Percentiles rank a stretch among this genome's conserved stretches.
These are phyloP conservation scores for Australoheros facetus DNA, from an alignment of 2,797 vertebrate genomes.

Conservation along the genomic window DNA sequence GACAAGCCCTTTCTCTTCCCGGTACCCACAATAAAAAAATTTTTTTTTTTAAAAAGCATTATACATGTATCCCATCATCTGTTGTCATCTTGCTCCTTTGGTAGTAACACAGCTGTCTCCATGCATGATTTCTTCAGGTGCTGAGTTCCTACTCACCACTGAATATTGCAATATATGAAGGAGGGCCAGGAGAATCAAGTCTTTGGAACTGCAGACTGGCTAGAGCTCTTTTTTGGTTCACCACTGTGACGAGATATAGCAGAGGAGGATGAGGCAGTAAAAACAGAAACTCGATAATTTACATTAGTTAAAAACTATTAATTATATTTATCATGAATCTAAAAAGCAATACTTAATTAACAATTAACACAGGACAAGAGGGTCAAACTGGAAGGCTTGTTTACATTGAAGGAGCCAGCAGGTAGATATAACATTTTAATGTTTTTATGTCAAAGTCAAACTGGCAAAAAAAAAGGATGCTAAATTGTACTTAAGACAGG, in stretches of 20 bases:
- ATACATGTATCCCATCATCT: slow-evolving; percentile 38
- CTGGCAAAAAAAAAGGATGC: neutral
- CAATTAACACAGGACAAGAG: neutral
- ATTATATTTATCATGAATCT: neutral
- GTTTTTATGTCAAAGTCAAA: neutral
- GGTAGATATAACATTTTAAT: neutral
- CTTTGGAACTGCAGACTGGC: slow-evolving; percentile 35
- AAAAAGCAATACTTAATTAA: neutral
- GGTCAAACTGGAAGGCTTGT: neutral
- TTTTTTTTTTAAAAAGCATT: slow-evolving; percentile 12
- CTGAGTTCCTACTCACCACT: slow-evolving; percentile 36
- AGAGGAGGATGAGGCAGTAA: neutral
- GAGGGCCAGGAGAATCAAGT: slow-evolving; percentile 74
- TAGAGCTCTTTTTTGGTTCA: neutral
- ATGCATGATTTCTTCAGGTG: slow-evolving; percentile 56
- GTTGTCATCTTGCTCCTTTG: slow-evolving; percentile 55
- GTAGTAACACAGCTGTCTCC: slow-evolving; percentile 54
- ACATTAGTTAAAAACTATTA: neutral
- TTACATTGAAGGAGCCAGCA: neutral
- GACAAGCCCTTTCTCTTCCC: slow-evolving; percentile 23
- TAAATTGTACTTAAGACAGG: neutral
- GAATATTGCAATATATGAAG: slow-evolving; percentile 39
- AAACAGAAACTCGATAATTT: neutral
- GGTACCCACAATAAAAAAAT: slow-evolving; percentile 13
- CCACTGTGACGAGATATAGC: neutral